phyloP scores from a whole-genome alignment of 2,888 invertebrate genomes.

The Campoplex nolae region DNA sequence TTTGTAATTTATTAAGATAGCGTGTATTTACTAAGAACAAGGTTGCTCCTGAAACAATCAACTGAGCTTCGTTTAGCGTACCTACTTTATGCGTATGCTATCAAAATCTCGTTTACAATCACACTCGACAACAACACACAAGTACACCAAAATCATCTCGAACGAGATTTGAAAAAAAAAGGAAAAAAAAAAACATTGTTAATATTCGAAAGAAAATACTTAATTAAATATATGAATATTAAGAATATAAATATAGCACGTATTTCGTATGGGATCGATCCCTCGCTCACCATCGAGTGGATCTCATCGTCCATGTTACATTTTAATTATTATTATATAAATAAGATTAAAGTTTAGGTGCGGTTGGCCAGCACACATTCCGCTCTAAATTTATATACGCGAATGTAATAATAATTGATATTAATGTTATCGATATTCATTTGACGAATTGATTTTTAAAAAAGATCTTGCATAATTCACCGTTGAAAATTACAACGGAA shows the following conservation, averaged over 20 bases:
- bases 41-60: slow-evolving; percentile 81
- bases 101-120: slow-evolving; percentile 61
- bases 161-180: slow-evolving; percentile 4
- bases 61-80: slow-evolving; percentile 83
- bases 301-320: slow-evolving; percentile 44
- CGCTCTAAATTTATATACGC: slow-evolving; percentile 61
- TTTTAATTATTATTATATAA: slow-evolving; percentile 37
- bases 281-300: slow-evolving; percentile 42
- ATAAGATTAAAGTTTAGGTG: slow-evolving; percentile 37
- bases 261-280: slow-evolving; percentile 63
- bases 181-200: slow-evolving; percentile 37
- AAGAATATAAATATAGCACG: slow-evolving; percentile 27
- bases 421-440: slow-evolving; percentile 22
- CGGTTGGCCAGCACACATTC: slow-evolving; percentile 46
- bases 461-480: slow-evolving; percentile 21
- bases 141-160: slow-evolving; percentile 43
- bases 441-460: slow-evolving; percentile 54
- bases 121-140: slow-evolving; percentile 23
- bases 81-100: slow-evolving; percentile 67
- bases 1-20: slow-evolving; percentile 64
- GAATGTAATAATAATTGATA: slow-evolving; percentile 27
- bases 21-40: slow-evolving; percentile 56
- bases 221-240: slow-evolving; percentile 10
- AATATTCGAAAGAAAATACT: slow-evolving; percentile 37
- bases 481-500: not conserved